Base-by-base conservation (phyloP, 2,888 invertebrate species). In the Cryptus viduatorius region DNA sequence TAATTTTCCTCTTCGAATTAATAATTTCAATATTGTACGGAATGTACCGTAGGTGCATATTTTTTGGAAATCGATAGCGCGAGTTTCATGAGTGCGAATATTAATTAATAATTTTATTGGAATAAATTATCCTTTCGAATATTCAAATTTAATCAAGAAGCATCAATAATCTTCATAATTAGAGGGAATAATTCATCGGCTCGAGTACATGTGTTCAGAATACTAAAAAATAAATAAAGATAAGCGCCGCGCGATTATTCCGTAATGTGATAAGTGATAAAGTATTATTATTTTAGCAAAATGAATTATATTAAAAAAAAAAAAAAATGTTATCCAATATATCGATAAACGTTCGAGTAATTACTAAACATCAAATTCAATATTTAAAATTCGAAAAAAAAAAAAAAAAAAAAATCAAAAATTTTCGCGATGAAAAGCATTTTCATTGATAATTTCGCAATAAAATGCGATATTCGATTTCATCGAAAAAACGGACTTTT, bases 11-110 rank as follows among this genome's bases (percentile, higher is more conserved):
- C 42, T 65, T 16, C 42, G 42, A 65, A 42, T 65, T n/a, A 16
- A 65, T 37, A 4, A 65, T 37, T 65, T 42, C n/a, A 65, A 37
- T 65, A 65, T 42, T 65, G 7, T 37, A 65, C 56, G 56, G 16
- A 56, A 1, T 42, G 16, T 16, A 42, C 31, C 31, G 12, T 10
- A n/a, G 64, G 8, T n/a, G 10, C 8, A 8, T 65, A 16, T n/a
- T 65, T 42, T 65, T 37, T 24, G 16, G 8, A 42, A 19, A 56
- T 71, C 53, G 53, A 56, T 42, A 42, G 14, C 37, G 53, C 56
- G 12, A 12, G 37, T 37, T 37, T 42, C 12, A 12, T 37, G 16
- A 53, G 42, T 14, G n/a, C 44, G 8, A 10, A 50, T 46, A 37
- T 29, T 19, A 31, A 46, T 4, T 19, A 48, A 48, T 42, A 16